Conservation (phyloP, 35 echinoderm and acorn worm species). For the Heliocidaris tuberculata region DNA sequence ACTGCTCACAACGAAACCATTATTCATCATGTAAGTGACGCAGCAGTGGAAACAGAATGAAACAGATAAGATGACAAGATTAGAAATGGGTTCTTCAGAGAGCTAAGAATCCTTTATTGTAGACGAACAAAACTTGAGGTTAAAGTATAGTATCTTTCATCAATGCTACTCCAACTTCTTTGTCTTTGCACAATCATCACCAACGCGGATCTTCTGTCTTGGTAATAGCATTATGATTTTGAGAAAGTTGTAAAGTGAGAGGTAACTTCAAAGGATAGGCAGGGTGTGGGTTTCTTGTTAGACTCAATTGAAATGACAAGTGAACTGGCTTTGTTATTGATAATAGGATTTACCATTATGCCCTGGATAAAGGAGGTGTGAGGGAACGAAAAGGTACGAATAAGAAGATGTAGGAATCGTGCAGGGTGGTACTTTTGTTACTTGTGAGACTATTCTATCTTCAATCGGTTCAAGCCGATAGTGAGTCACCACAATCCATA, state of each 20-base stretch:
- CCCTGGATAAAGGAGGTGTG: not conserved
- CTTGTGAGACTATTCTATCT: not conserved
- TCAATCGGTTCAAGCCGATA: not conserved
- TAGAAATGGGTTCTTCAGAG: not conserved
- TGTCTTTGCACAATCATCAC: not conserved
- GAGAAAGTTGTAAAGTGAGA: not conserved
- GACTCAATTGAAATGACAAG: not conserved
- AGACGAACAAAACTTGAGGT: not conserved
- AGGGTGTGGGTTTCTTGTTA: not conserved
- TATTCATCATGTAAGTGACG: not conserved
- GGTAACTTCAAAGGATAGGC: not conserved
- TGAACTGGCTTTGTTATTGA: not conserved
- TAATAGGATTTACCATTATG: not conserved
- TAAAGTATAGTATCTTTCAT: not conserved
- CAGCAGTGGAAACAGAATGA: not conserved
- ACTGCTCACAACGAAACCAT: not conserved
- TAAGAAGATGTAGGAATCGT: not conserved
- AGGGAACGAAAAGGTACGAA: not conserved
- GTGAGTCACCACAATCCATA: not conserved
- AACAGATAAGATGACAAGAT: not conserved
- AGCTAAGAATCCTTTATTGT: not conserved
- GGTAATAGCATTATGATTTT: conserved; percentile 4
- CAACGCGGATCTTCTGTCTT: not conserved
- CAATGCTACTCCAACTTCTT: not conserved
- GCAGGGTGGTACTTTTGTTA: not conserved